A percentile compares a stretch with the other conserved stretches of the same genome.
phyloP scores from a whole-genome alignment of 1,140 invertebrate genomes.

The Platorchestia sp. region DNA sequence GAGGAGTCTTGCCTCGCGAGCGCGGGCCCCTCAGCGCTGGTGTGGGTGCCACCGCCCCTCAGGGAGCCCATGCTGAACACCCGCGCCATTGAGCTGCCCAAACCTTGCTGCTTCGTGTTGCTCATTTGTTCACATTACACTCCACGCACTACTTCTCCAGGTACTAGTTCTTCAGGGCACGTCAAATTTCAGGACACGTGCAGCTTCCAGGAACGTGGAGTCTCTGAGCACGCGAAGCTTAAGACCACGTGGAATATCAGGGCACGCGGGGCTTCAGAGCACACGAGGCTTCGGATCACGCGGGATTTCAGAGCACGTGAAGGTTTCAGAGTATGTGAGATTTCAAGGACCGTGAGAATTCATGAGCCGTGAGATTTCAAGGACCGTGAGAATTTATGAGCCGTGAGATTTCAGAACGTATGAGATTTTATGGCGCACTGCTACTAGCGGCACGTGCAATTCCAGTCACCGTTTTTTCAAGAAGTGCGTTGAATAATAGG shows the following conservation, averaged over 20 bases:
- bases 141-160: background rate
- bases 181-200: too few relatives aligned
- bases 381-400: background rate
- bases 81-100: background rate
- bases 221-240: too few relatives aligned
- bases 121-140: constrained; percentile 9
- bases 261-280: too few relatives aligned
- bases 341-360: too few relatives aligned
- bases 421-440: background rate
- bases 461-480: background rate
- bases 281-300: too few relatives aligned
- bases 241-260: too few relatives aligned
- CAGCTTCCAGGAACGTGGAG: too few relatives aligned
- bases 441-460: background rate
- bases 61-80: constrained; percentile 12
- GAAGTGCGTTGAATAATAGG: background rate
- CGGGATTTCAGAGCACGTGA: too few relatives aligned
- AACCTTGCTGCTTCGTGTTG: background rate
- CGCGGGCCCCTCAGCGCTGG: background rate
- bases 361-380: too few relatives aligned
- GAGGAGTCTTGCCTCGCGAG: background rate
- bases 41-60: background rate
- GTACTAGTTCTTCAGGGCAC: too few relatives aligned
- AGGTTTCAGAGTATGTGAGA: too few relatives aligned
- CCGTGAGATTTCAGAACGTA: background rate